These are phyloP conservation scores for Gymnodraco acuticeps DNA, from an alignment of 2,797 vertebrate genomes.

Conservation along the genomic window DNA sequence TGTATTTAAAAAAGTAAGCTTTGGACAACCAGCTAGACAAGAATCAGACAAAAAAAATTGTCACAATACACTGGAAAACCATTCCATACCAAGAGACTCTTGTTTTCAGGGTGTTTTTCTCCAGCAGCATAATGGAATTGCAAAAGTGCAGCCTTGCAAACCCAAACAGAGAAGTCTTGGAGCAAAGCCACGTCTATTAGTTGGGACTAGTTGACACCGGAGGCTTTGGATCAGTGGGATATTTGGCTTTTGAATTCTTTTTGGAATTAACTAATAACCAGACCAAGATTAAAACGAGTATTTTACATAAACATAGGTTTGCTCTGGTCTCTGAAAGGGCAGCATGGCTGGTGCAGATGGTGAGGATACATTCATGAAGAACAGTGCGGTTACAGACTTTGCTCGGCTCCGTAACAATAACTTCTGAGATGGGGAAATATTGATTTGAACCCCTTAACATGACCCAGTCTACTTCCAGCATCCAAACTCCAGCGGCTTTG, in stretches of 20 bases:
- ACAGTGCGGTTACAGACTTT: slow-evolving; percentile 83
- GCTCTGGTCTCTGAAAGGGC: slow-evolving; percentile 82
- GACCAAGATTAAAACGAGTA: slow-evolving; percentile 70
- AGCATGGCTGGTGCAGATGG: slow-evolving; percentile 85
- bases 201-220: slow-evolving; percentile 71
- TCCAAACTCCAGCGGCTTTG: slow-evolving; percentile 72
- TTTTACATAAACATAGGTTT: slow-evolving; percentile 77
- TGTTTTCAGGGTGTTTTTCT: slow-evolving; percentile 86
- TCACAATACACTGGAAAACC: slow-evolving; percentile 87
- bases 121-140: slow-evolving; percentile 89
- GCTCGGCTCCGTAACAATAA: slow-evolving; percentile 78
- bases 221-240: slow-evolving; percentile 82
- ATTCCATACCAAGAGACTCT: slow-evolving; percentile 85
- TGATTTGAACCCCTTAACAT: slow-evolving; percentile 77
- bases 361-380: slow-evolving; percentile 88
- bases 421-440: slow-evolving; percentile 77
- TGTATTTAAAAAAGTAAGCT: slow-evolving; percentile 86
- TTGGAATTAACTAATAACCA: slow-evolving; percentile 79
- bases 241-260: slow-evolving; percentile 84
- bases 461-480: slow-evolving; percentile 73
- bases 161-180: slow-evolving; percentile 84
- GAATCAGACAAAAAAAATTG: slow-evolving; percentile 85
- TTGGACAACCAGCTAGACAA: slow-evolving; percentile 89
- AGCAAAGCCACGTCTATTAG: slow-evolving; percentile 82
- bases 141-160: slow-evolving; percentile 87